Base-by-base conservation (phyloP, 2,113 vertebrate species). In the Myotis yumanensis region DNA sequence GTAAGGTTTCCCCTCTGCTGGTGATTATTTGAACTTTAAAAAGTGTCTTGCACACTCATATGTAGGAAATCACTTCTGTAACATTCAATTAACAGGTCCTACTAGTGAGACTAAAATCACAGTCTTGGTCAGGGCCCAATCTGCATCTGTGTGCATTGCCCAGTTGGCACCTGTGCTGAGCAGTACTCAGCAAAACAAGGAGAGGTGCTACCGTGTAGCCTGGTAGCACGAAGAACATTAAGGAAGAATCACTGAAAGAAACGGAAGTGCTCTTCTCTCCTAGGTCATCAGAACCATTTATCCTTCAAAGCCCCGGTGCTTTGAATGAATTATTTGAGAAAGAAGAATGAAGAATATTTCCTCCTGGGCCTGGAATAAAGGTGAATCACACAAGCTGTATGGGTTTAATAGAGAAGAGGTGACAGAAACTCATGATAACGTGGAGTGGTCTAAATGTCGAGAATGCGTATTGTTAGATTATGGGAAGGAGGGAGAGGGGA, bases 201-300 rank as follows among this genome's bases (percentile, higher is more conserved):
- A 90, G 80, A 90, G 82, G 5, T 46, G 81, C 0, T 59, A 14
- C 71, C 25, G n/a, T 88, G 20, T 20, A 64, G n/a, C n/a, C n/a
- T 17, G 73, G 37, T 76, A 62, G 22, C 54, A 30, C 1, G 5
- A 94, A 52, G 64, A 28, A 25, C 62, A 84, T 59, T 43, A 85
- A 96, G 72, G 93, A 97, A 91, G 95, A 94, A 22, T 82, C 93
- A 91, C 89, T 93, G 46, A 94, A 66, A 95, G 43, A 84, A 86
- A 90, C 12, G 52, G 52, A 95, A 96, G 69, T 76, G 12, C 8
- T 79, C 32, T 90, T 51, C 25, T 89, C 35, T 95, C 59, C 4
- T 48, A 84, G 7, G 4, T 95, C 79, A 93, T 37, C 46, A 85
- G 71, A 91, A 40, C 52, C 46, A 86, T 77, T 77, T 89, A 14